Conservation (phyloP, 2,888 invertebrate species). For the Luperina nickerlii region DNA sequence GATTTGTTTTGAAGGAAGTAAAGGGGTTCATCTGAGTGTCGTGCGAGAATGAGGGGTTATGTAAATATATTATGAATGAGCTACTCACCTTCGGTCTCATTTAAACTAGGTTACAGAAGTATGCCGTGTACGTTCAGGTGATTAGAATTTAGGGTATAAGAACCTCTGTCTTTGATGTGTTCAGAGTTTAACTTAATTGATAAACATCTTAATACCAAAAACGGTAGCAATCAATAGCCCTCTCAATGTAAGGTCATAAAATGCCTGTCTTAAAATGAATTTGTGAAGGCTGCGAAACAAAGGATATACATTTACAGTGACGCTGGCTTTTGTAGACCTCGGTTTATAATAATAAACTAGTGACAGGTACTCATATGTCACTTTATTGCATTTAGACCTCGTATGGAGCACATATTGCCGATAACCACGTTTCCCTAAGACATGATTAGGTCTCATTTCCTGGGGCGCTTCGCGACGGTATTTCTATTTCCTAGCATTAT, state of each 20-base stretch:
- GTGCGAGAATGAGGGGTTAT: slow-evolving; percentile 36
- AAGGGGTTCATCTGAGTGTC: slow-evolving; percentile 28
- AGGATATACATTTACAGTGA: neutral
- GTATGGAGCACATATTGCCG: neutral
- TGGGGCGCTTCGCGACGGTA: neutral
- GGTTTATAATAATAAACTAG: neutral
- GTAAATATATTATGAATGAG: slow-evolving; percentile 9
- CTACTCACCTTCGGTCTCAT: neutral
- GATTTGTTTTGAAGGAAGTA: slow-evolving; percentile 39
- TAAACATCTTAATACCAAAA: neutral
- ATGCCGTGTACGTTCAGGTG: neutral
- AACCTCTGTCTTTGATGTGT: neutral
- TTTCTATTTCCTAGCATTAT: neutral
- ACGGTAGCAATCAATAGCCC: neutral
- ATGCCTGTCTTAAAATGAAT: neutral
- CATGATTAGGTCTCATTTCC: neutral
- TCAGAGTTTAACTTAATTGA: neutral
- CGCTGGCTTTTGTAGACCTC: neutral
- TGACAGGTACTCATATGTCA: neutral
- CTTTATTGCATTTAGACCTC: neutral
- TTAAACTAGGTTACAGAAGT: neutral
- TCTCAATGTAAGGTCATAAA: neutral
- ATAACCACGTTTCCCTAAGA: neutral
- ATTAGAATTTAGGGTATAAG: neutral
- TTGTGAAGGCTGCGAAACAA: neutral